A percentile compares a stretch with the other conserved stretches of the same genome.
phyloP scores from a whole-genome alignment of 1,140 invertebrate genomes.

The Heliconius eleuchia region DNA sequence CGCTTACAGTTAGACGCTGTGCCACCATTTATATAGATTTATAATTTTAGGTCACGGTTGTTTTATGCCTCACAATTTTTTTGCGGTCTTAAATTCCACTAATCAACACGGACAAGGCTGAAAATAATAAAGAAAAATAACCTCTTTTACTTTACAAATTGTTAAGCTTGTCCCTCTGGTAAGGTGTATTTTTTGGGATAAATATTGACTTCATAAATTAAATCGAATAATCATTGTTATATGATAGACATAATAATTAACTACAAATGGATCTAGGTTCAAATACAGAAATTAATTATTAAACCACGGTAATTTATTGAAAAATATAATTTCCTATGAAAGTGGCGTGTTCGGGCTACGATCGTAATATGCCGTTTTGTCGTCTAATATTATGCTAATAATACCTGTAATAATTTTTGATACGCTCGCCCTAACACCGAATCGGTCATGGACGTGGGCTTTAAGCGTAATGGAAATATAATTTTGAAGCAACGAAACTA shows the following conservation, averaged over 20 bases:
- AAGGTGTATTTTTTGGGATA: too few species aligned
- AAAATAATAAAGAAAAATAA: too few species aligned
- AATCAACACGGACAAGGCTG: too few species aligned
- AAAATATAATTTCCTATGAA: slow-evolving; percentile 20
- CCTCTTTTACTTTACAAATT: too few species aligned
- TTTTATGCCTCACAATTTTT: too few species aligned
- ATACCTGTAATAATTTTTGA: slow-evolving; percentile 58
- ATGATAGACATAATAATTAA: neutral
- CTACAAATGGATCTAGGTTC: neutral
- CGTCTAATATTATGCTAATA: slow-evolving; percentile 69
- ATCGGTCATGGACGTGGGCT: slow-evolving; percentile 43
- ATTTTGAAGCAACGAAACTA: neutral
- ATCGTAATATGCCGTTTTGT: slow-evolving; percentile 61
- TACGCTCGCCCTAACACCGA: slow-evolving; percentile 57
- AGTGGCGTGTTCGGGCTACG: slow-evolving; percentile 39
- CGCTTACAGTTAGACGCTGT: too few species aligned
- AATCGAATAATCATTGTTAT: too few species aligned
- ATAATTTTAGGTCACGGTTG: too few species aligned
- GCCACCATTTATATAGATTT: too few species aligned
- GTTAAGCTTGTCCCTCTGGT: too few species aligned
- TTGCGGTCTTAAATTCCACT: too few species aligned
- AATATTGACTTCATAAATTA: too few species aligned
- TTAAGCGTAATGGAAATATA: slow-evolving; percentile 30
- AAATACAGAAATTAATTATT: neutral
- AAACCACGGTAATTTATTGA: slow-evolving; percentile 7